A percentile compares a stretch with the other conserved stretches of the same genome.
Conservation (phyloP, 2,888 invertebrate species). For the Xylocampa areola region DNA sequence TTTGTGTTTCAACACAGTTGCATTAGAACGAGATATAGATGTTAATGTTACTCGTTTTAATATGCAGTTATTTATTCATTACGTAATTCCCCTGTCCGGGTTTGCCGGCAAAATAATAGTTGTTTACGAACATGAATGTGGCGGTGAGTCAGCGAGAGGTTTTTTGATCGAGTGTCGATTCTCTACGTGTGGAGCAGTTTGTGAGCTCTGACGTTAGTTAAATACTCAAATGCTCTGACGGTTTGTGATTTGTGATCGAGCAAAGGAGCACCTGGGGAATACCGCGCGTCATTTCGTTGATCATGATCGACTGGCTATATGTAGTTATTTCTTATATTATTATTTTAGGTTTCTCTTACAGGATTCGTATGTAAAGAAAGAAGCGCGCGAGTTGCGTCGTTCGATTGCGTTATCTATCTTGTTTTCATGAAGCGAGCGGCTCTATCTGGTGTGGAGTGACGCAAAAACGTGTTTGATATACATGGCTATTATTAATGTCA, state of each 20-base stretch:
- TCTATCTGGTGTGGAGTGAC: conserved; percentile 62
- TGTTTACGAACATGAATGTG: conserved; percentile 66
- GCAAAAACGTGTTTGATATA: conserved; percentile 62
- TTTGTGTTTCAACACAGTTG: conserved; percentile 14
- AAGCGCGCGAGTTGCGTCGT: conserved; percentile 33
- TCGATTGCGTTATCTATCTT: conserved; percentile 65
- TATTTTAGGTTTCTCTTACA: conserved; percentile 44
- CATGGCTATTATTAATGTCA: conserved; percentile 52
- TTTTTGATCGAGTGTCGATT: conserved; percentile 71
- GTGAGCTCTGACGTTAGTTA: conserved; percentile 52
- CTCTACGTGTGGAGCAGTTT: conserved; percentile 68
- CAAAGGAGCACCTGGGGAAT: conserved; percentile 71
- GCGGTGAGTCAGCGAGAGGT: conserved; percentile 73
- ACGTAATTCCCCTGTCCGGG: conserved; percentile 61
- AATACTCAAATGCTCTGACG: no score
- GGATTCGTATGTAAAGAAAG: conserved; percentile 23
- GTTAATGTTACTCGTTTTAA: conserved; percentile 28
- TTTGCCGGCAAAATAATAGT: conserved; percentile 65
- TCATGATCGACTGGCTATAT: conserved; percentile 63
- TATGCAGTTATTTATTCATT: conserved; percentile 54
- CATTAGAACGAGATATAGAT: conserved; percentile 9
- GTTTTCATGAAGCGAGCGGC: conserved; percentile 66
- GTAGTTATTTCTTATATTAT: conserved; percentile 28
- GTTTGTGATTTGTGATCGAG: conserved; percentile 21
- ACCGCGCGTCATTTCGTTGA: conserved; percentile 73